Evolutionary conservation across 2,888 invertebrate species (phyloP).

Genomic region (Gastrophysa polygoni): DNA sequence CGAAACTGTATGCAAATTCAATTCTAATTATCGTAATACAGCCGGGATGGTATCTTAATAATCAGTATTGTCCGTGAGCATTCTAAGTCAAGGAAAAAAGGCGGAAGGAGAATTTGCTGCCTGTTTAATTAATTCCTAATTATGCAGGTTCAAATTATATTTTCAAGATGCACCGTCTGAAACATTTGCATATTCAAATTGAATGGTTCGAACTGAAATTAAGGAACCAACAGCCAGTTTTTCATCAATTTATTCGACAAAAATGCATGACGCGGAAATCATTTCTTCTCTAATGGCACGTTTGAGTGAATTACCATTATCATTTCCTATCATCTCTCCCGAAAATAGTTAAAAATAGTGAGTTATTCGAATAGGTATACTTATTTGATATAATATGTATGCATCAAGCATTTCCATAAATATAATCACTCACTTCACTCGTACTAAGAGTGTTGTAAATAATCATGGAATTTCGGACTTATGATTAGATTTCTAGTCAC

Average conservation of each 20-base stretch:
- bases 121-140: slow-evolving; percentile 22
- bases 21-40: slow-evolving; percentile 28
- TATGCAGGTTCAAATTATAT: slow-evolving; percentile 22
- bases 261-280: neutral
- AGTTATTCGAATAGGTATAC: no score
- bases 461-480: no score
- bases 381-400: no score
- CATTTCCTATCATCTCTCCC: no score
- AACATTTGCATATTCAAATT: slow-evolving; percentile 24
- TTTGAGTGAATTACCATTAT: no score
- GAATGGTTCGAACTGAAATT: neutral
- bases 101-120: slow-evolving; percentile 22
- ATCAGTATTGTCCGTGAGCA: slow-evolving; percentile 39
- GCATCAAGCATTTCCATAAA: no score
- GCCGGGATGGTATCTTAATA: slow-evolving; percentile 28
- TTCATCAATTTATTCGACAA: neutral
- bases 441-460: no score
- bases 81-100: slow-evolving; percentile 10
- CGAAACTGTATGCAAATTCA: slow-evolving; percentile 22
- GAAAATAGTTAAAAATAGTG: no score
- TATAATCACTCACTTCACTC: no score
- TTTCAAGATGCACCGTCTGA: slow-evolving; percentile 19
- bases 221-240: neutral
- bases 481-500: no score
- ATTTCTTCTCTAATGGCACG: no score